These are phyloP conservation scores for Glareola pratincola DNA, from an alignment of 2,113 vertebrate species.

Conservation along the genomic window DNA sequence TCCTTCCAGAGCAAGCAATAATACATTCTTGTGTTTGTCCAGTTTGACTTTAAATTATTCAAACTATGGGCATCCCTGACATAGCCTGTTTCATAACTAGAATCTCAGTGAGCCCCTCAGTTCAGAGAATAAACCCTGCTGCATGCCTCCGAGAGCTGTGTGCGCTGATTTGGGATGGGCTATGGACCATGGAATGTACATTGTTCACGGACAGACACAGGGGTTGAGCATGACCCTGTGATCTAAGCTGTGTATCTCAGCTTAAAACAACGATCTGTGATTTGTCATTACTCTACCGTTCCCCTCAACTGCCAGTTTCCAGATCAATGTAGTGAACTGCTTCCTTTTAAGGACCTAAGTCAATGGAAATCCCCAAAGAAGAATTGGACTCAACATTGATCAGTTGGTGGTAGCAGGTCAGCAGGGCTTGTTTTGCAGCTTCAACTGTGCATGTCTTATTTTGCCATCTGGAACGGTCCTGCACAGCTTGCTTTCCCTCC, in stretches of 20 bases:
- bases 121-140: background rate
- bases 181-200: background rate
- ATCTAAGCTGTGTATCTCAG: background rate
- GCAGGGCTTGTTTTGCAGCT: background rate
- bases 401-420: background rate
- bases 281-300: background rate
- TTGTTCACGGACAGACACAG: background rate
- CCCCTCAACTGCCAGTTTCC: background rate
- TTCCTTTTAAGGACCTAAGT: background rate
- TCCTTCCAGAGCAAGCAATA: background rate
- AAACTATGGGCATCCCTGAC: background rate
- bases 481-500: background rate
- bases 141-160: background rate
- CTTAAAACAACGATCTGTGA: background rate
- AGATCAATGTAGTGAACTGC: background rate
- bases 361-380: background rate
- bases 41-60: constrained; percentile 33
- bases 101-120: background rate
- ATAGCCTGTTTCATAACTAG: background rate
- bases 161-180: background rate
- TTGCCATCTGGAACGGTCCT: background rate
- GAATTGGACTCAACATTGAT: background rate
- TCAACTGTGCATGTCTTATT: background rate
- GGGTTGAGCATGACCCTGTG: background rate
- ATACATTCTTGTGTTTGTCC: background rate